Evolutionary conservation across 2,888 invertebrate species (phyloP).

Genomic region (Disparrhopalites patrizii): DNA sequence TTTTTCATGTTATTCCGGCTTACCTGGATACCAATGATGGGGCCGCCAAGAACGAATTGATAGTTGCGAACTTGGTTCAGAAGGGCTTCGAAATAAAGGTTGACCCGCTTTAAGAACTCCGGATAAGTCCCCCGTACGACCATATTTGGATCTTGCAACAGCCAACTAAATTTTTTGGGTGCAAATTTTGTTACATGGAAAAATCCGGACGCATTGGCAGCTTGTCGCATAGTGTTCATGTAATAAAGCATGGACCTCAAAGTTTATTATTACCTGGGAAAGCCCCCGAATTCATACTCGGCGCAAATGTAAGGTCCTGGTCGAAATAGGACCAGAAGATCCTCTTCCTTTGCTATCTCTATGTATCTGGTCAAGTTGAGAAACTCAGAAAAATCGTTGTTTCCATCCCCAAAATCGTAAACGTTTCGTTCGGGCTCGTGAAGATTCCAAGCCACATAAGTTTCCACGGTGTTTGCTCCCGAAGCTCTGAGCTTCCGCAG

Average conservation of each 20-base stretch:
- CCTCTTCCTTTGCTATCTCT: constrained; percentile 54
- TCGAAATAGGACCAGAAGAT: constrained; percentile 55
- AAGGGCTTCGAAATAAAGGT: constrained; percentile 53
- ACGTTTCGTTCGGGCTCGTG: constrained; percentile 52
- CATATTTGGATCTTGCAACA: constrained; percentile 56
- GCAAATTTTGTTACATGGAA: too few relatives aligned
- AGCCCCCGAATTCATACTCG: constrained; percentile 57
- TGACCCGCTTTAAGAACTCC: constrained; percentile 52
- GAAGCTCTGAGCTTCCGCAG: constrained; percentile 55
- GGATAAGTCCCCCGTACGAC: constrained; percentile 54
- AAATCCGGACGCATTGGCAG: background rate
- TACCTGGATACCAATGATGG: constrained; percentile 55
- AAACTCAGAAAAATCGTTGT: constrained; percentile 50
- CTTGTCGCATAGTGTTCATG: background rate
- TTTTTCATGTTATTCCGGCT: too few relatives aligned
- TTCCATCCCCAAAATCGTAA: constrained; percentile 52
- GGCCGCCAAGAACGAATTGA: constrained; percentile 55
- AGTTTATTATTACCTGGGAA: constrained; percentile 50
- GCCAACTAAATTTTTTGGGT: too few relatives aligned
- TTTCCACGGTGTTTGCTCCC: constrained; percentile 54
- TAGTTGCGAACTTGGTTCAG: constrained; percentile 52
- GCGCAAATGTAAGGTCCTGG: constrained; percentile 59
- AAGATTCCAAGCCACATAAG: constrained; percentile 53
- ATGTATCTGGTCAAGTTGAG: constrained; percentile 52
- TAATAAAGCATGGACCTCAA: background rate